Conservation (phyloP, 2,113 vertebrate genomes). For the Anguilla rostrata region DNA sequence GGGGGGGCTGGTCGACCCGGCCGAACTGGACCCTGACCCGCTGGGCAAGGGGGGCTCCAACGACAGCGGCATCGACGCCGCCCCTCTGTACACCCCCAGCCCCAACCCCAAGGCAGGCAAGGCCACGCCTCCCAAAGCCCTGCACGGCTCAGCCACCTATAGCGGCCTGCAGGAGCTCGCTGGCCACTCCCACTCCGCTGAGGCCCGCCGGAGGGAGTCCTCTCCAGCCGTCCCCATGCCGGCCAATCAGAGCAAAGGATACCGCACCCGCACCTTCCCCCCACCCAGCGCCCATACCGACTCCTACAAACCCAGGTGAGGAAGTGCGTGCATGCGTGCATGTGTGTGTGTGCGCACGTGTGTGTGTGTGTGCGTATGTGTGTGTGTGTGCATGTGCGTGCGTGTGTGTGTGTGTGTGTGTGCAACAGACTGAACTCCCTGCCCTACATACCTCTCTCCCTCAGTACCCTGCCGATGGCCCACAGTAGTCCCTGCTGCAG, state of each 20-base stretch:
- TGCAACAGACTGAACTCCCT: background rate
- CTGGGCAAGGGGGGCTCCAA: constrained; percentile 82
- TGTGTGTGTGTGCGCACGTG: background rate
- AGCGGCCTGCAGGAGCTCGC: constrained; percentile 64
- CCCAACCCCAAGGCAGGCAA: constrained; percentile 60
- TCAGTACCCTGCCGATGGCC: background rate
- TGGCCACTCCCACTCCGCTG: constrained; percentile 31
- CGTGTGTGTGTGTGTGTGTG: background rate
- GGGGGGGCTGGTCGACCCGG: constrained; percentile 57
- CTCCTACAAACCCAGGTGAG: constrained; percentile 68
- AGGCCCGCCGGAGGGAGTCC: constrained; percentile 70
- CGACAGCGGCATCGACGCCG: constrained; percentile 87
- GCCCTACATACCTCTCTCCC: background rate
- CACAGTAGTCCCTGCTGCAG: background rate
- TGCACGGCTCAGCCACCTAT: constrained; percentile 63
- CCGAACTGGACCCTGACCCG: constrained; percentile 71
- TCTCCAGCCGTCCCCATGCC: constrained; percentile 57
- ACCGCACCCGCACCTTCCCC: constrained; percentile 75
- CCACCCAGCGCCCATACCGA: constrained; percentile 68
- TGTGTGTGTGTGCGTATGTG: background rate
- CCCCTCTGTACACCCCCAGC: constrained; percentile 69
- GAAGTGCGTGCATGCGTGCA: background rate
- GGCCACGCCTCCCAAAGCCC: constrained; percentile 62
- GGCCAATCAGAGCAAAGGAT: constrained; percentile 73
- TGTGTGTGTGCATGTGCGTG: background rate